Evolutionary conservation across 2,113 vertebrate genomes (phyloP).

Genomic region (Pitta sordida): DNA sequence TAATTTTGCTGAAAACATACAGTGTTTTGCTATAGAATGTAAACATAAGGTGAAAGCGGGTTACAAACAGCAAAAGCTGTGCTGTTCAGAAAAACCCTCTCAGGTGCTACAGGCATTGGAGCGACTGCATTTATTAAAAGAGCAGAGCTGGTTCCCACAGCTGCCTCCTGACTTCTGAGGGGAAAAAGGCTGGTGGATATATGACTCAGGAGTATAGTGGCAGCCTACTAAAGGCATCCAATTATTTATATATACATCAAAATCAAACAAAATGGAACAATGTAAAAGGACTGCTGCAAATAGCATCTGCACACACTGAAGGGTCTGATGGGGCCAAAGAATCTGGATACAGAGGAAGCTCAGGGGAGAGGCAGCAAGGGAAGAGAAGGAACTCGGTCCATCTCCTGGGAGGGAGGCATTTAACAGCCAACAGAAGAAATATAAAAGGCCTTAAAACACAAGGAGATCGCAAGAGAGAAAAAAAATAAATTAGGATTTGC

Average conservation of each 20-base stretch:
- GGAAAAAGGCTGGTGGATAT: neutral
- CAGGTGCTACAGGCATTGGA: neutral
- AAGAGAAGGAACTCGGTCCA: neutral
- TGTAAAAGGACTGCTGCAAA: neutral
- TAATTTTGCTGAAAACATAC: constrained; percentile 54
- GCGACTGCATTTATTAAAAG: neutral
- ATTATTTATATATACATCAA: neutral
- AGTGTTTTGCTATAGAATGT: constrained; percentile 46
- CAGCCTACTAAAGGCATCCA: neutral
- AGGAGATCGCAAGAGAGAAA: neutral
- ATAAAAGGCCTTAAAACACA: neutral
- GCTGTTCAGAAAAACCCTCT: neutral
- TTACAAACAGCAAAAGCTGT: neutral
- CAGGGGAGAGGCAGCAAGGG: neutral
- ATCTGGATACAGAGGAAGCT: neutral
- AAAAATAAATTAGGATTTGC: neutral
- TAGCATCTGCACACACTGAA: neutral
- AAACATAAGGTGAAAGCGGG: constrained; percentile 39
- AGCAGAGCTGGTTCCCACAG: neutral
- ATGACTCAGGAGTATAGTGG: neutral
- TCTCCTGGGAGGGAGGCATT: neutral
- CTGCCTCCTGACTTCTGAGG: neutral
- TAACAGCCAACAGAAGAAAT: neutral
- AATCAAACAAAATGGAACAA: neutral
- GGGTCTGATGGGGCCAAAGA: neutral